These are phyloP conservation scores for Ornithorhynchus anatinus DNA, from an alignment of 2,113 vertebrate species.

Conservation along the genomic window DNA sequence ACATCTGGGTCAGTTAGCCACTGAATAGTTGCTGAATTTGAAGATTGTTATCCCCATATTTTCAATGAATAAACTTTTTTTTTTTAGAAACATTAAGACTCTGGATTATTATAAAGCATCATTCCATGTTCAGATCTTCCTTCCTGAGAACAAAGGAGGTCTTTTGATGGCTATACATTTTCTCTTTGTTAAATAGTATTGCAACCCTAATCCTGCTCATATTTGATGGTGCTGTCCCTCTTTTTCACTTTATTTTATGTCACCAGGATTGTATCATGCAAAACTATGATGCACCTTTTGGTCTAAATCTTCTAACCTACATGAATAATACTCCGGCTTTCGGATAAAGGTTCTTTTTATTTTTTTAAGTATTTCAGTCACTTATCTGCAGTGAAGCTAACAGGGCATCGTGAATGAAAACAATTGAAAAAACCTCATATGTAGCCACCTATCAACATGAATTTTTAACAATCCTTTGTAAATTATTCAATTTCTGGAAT, in stretches of 20 bases:
- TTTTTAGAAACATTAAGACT: background rate
- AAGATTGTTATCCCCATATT: background rate
- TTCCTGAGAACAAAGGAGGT: background rate
- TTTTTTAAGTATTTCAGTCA: background rate
- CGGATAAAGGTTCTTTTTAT: no score
- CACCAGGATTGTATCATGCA: background rate
- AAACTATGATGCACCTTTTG: background rate
- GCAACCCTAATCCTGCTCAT: rapidly evolving
- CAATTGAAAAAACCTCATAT: slow-evolving; percentile 55
- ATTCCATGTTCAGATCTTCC: background rate
- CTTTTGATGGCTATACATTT: rapidly evolving
- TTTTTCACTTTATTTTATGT: rapidly evolving
- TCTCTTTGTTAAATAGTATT: background rate
- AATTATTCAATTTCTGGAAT: slow-evolving; percentile 69
- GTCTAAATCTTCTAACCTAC: background rate
- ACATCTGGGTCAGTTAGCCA: background rate
- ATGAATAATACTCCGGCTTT: background rate
- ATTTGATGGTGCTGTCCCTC: background rate
- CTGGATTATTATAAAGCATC: background rate
- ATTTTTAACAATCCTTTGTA: slow-evolving; percentile 68
- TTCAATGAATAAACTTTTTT: background rate
- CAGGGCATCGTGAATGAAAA: slow-evolving; percentile 39
- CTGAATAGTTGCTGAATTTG: background rate
- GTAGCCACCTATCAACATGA: slow-evolving; percentile 44
- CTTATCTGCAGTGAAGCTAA: slow-evolving; percentile 19